A percentile compares a stretch with the other conserved stretches of the same genome.
These are phyloP conservation scores for Eristalinus sepulchralis DNA, from an alignment of 2,888 invertebrate species.

Conservation along the genomic window DNA sequence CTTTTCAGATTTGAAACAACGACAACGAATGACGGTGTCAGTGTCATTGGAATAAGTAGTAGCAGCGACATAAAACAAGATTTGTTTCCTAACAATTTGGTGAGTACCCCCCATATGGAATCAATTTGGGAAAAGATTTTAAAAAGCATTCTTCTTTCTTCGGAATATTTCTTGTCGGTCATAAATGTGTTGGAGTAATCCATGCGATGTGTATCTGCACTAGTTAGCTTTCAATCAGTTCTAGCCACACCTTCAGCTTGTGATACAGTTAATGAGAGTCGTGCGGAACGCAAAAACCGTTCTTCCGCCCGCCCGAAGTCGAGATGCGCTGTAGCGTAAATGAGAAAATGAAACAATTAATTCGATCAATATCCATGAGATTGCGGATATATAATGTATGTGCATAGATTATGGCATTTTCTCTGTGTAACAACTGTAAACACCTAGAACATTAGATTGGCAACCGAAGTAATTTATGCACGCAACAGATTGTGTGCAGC, in stretches of 20 bases:
- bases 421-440: slow-evolving; percentile 28
- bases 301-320: slow-evolving; percentile 27
- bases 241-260: slow-evolving; percentile 6
- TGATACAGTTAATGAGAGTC: slow-evolving; percentile 29
- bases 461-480: slow-evolving; percentile 2
- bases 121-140: background rate
- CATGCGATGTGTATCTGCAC: background rate
- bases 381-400: slow-evolving; percentile 34
- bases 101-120: slow-evolving; percentile 16
- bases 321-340: slow-evolving; percentile 50
- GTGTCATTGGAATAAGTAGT: slow-evolving; percentile 74
- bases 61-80: slow-evolving; percentile 62
- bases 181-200: background rate
- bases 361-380: slow-evolving; percentile 39
- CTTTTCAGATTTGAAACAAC: slow-evolving; percentile 75
- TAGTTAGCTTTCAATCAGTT: background rate
- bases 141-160: background rate
- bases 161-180: background rate
- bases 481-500: background rate
- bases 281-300: slow-evolving; percentile 3
- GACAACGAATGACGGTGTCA: slow-evolving; percentile 74
- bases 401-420: slow-evolving; percentile 21
- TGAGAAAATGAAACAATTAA: slow-evolving; percentile 40
- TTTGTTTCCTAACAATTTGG: slow-evolving; percentile 63
- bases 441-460: slow-evolving; percentile 27